Conservation (phyloP, 2,113 vertebrate species). For the Oreotrochilus melanogaster region DNA sequence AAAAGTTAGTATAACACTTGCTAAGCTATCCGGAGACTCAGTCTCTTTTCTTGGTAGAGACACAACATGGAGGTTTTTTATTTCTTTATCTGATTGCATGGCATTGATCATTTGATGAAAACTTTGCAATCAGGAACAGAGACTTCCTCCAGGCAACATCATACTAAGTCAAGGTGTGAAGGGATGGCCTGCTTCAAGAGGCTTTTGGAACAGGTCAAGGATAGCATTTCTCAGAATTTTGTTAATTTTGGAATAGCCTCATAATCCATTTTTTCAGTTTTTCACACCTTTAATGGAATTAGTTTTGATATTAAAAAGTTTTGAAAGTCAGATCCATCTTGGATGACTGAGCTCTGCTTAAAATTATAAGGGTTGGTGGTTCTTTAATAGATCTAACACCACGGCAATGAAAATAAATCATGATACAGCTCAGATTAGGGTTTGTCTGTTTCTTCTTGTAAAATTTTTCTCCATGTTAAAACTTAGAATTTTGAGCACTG, state of each 20-base stretch:
- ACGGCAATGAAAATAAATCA: not conserved
- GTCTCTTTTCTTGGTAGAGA: not conserved
- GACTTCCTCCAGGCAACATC: not conserved
- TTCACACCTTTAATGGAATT: rapidly evolving
- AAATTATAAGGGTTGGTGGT: not conserved
- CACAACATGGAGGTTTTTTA: not conserved
- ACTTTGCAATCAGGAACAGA: not conserved
- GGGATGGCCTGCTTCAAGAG: not conserved
- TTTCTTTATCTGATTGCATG: not conserved
- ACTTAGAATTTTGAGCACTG: not conserved
- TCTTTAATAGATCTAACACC: not conserved
- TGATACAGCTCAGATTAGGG: rapidly evolving
- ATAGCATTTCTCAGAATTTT: not conserved
- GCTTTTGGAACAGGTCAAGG: not conserved
- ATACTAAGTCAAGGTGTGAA: not conserved
- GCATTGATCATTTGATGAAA: not conserved
- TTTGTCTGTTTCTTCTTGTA: not conserved
- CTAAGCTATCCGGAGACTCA: not conserved
- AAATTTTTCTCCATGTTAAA: not conserved
- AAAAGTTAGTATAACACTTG: not conserved
- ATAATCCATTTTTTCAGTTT: not conserved
- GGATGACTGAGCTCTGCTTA: not conserved
- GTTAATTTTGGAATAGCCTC: not conserved
- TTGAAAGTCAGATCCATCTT: not conserved
- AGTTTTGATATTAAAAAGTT: not conserved